phyloP scores from a whole-genome alignment of 2,797 vertebrate genomes.

The Euthynnus affinis region DNA sequence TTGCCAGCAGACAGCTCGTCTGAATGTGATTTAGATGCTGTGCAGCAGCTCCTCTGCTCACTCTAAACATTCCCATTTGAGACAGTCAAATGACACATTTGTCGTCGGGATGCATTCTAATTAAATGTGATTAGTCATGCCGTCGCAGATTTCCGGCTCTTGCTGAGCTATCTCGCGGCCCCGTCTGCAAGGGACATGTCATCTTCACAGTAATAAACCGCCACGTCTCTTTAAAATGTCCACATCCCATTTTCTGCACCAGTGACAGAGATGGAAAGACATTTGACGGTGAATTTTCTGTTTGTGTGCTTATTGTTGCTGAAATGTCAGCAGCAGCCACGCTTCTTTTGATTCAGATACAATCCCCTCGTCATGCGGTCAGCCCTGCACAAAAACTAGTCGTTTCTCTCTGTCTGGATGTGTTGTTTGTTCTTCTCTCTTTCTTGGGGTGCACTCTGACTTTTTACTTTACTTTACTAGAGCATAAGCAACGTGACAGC shows the following conservation, averaged over 20 bases:
- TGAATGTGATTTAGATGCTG: constrained; percentile 17
- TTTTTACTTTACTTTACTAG: constrained; percentile 18
- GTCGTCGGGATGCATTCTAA: constrained; percentile 56
- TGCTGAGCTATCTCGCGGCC: constrained; percentile 39
- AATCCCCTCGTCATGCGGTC: constrained; percentile 3
- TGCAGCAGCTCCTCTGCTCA: background rate
- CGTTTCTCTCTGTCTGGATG: constrained; percentile 9
- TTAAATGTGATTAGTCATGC: constrained; percentile 68
- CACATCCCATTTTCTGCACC: constrained; percentile 69
- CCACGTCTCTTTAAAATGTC: constrained; percentile 56
- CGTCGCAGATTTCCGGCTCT: constrained; percentile 25
- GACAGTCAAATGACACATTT: constrained; percentile 40
- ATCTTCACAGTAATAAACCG: constrained; percentile 48
- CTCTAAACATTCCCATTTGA: constrained; percentile 29
- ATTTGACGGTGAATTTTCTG: constrained; percentile 63
- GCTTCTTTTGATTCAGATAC: constrained; percentile 13
- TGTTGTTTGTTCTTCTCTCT: background rate
- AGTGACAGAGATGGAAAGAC: constrained; percentile 58
- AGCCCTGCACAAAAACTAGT: background rate
- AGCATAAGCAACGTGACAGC: constrained; percentile 36
- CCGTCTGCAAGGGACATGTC: constrained; percentile 40
- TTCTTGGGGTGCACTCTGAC: constrained; percentile 10
- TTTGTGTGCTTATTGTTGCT: constrained; percentile 51
- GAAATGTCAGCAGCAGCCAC: constrained; percentile 25
- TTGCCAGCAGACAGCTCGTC: background rate